A percentile compares a stretch with the other conserved stretches of the same genome.
Evolutionary conservation across 2,113 vertebrate genomes (phyloP).

Genomic region (Ciconia stormi): DNA sequence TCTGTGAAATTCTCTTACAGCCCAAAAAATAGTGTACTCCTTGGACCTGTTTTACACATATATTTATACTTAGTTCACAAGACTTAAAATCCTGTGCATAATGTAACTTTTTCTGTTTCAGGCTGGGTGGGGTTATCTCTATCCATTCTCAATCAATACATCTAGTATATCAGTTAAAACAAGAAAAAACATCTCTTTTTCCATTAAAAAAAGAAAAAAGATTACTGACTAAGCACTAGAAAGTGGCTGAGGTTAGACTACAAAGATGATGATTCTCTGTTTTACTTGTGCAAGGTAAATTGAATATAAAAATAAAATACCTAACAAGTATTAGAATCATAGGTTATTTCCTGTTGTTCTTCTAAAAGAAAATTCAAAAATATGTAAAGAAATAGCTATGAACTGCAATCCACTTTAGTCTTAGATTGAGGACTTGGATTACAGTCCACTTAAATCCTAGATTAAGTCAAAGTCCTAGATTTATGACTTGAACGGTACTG

Average conservation of each 20-base stretch:
- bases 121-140: fast-evolving
- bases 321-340: background rate
- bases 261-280: background rate
- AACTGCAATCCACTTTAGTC: background rate
- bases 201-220: background rate
- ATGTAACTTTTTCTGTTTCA: background rate
- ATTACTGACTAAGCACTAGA: background rate
- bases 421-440: background rate
- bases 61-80: background rate
- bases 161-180: background rate
- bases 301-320: background rate
- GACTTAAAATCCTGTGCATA: background rate
- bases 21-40: background rate
- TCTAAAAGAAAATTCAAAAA: background rate
- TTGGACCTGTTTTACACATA: background rate
- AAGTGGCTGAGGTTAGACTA: background rate
- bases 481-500: background rate
- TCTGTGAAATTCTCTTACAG: background rate
- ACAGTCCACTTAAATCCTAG: background rate
- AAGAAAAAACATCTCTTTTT: background rate
- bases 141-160: background rate
- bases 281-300: background rate
- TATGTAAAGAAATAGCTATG: background rate
- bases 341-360: background rate
- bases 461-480: background rate